A percentile compares a stretch with the other conserved stretches of the same genome.
Evolutionary conservation across 2,113 vertebrate genomes (phyloP).

Genomic region (Daboia siamensis): DNA sequence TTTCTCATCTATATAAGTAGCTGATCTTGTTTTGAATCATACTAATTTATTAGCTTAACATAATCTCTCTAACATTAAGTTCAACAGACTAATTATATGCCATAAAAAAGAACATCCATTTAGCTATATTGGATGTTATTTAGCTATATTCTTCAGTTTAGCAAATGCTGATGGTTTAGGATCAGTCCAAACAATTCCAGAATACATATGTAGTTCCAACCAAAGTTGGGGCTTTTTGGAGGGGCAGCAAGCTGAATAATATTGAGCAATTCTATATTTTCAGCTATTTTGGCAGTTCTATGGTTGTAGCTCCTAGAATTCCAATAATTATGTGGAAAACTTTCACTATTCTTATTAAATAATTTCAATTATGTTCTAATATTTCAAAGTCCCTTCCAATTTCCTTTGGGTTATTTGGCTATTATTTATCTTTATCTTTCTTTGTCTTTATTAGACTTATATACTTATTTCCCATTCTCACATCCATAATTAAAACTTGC

Average conservation of each 20-base stretch:
- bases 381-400: neutral
- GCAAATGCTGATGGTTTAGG: neutral
- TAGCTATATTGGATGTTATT: neutral
- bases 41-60: neutral
- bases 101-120: constrained; percentile 11
- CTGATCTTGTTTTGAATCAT: neutral
- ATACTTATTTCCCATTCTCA: neutral
- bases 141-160: neutral
- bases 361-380: neutral
- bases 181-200: neutral
- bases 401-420: neutral
- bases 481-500: neutral
- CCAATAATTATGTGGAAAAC: neutral
- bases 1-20: neutral
- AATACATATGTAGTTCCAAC: neutral
- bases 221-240: neutral
- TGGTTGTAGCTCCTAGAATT: neutral
- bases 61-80: neutral
- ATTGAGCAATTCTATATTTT: neutral
- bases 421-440: too few species aligned
- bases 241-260: neutral
- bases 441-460: too few species aligned
- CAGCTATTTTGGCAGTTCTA: neutral
- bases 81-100: constrained; percentile 16
- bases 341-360: neutral